Evolutionary conservation across 2,888 invertebrate species (phyloP), one percentile per base, ranked within the genome.

Genomic region (Macropis europaea): DNA sequence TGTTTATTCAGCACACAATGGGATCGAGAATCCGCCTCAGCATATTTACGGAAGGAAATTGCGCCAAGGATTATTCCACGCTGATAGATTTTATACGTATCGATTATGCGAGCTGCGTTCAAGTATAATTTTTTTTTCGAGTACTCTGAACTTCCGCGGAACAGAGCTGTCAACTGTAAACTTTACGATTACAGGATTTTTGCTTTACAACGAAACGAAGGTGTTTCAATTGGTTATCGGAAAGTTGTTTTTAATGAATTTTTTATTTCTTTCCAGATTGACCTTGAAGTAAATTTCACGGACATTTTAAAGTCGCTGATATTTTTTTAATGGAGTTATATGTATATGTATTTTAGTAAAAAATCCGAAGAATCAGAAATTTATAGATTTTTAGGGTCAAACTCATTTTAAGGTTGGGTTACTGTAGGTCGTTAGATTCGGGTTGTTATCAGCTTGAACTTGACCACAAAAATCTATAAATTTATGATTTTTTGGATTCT

Each of bases 61-160:
- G 52, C 61, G 40, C 34, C 42, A 32, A 50, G 40, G 30, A 52
- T 52, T 61, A n/a, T 26, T 42, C 32, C 15, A 52, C 43, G 42
- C 42, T 61, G 61, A 52, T 52, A 34, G 38, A 30, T 24, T 32
- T 47, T 19, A 17, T 24, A 40, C 61, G 52, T 28, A 61, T 61
- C 61, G 61, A 52, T 61, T 61, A 61, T 42, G 22, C 11, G 24
- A 45, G 32, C 24, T 50, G 24, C 15, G 22, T 42, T 32, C 19
- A 32, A 17, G 22, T 4, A 26, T 30, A 17, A 17, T 9, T 34
- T 17, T 36, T 59, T 22, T 22, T 3, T n/a, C 19, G 3, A n/a
- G n/a, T 38, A 6, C 15, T n/a, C 9, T n/a, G 3, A 15, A 38
- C n/a, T 11, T 7, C n/a, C 17, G 6, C 13, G 17, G 22, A 5